Evolutionary conservation across 2,113 vertebrate genomes (phyloP).

Genomic region (Polypterus senegalus): DNA sequence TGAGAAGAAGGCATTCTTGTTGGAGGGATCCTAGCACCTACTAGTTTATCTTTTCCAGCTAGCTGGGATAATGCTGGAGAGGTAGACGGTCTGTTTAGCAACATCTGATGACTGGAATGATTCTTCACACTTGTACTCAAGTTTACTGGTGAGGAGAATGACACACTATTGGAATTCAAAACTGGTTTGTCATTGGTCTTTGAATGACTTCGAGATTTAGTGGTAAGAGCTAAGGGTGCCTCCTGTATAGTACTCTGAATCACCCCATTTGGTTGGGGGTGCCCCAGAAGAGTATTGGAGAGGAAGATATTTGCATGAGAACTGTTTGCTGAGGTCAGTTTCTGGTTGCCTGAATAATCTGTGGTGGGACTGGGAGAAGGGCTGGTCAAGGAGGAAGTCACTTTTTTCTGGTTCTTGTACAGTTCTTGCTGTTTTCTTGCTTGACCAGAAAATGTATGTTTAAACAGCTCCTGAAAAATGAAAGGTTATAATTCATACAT

Average conservation of each 20-base stretch:
- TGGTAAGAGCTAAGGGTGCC: slow-evolving; percentile 79
- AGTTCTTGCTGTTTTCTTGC: slow-evolving; percentile 64
- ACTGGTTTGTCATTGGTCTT: slow-evolving; percentile 45
- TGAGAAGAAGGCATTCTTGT: slow-evolving; percentile 49
- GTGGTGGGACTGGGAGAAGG: slow-evolving; percentile 43
- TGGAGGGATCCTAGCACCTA: slow-evolving; percentile 47
- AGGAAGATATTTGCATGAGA: slow-evolving; percentile 73
- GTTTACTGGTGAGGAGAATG: slow-evolving; percentile 64
- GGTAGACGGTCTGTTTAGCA: slow-evolving; percentile 35
- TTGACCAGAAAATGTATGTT: slow-evolving; percentile 59
- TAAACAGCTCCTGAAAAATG: slow-evolving; percentile 64
- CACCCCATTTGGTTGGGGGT: slow-evolving; percentile 66
- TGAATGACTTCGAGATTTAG: slow-evolving; percentile 58
- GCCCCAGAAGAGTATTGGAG: slow-evolving; percentile 85
- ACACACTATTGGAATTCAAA: slow-evolving; percentile 41
- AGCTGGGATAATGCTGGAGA: slow-evolving; percentile 56
- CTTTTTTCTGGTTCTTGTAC: slow-evolving; percentile 65
- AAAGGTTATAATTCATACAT: slow-evolving; percentile 22
- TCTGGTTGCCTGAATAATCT: slow-evolving; percentile 55
- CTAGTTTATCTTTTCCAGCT: slow-evolving; percentile 65
- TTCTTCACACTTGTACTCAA: slow-evolving; percentile 62
- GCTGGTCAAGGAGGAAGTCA: slow-evolving; percentile 55
- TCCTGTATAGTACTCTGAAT: slow-evolving; percentile 73
- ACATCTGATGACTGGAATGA: slow-evolving; percentile 34
- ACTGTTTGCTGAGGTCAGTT: slow-evolving; percentile 50